Evolutionary conservation across 2,797 vertebrate genomes (phyloP).

Genomic region (Gallinago stenura): DNA sequence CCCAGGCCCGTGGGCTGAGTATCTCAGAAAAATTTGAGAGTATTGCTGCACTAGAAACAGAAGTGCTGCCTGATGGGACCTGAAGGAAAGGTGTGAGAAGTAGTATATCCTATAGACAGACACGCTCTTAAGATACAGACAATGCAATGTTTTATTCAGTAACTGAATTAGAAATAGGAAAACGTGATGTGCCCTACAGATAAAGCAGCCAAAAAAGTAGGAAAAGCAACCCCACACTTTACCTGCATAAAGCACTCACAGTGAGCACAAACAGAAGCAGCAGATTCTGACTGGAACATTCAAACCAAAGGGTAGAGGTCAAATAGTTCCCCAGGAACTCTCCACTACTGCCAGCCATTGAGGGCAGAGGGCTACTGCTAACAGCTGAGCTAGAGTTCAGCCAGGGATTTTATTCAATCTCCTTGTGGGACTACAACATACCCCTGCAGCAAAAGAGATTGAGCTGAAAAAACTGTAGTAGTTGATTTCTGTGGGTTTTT

Average conservation of each 20-base stretch:
- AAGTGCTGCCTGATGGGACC: not conserved
- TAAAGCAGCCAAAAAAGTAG: conserved; percentile 59
- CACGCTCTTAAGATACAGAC: not conserved
- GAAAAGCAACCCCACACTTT: conserved; percentile 71
- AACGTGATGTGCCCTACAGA: conserved; percentile 50
- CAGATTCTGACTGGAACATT: conserved; percentile 72
- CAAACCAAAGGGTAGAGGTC: conserved; percentile 66
- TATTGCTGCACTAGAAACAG: not conserved
- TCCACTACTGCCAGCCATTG: conserved; percentile 69
- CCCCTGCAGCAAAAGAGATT: conserved; percentile 71
- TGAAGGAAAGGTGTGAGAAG: not conserved
- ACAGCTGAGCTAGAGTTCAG: conserved; percentile 74
- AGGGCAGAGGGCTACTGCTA: conserved; percentile 71
- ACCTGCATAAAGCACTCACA: conserved; percentile 73
- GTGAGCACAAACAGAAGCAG: conserved; percentile 73
- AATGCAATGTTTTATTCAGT: conserved; percentile 32
- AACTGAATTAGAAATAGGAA: conserved; percentile 40
- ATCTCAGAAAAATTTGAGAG: not conserved
- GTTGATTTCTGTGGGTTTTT: not conserved
- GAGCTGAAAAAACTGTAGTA: conserved; percentile 53
- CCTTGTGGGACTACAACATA: conserved; percentile 71
- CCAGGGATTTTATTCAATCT: conserved; percentile 69
- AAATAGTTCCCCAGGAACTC: conserved; percentile 71
- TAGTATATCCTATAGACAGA: conserved; percentile 23
- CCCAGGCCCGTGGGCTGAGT: not conserved